Base-by-base conservation (phyloP, 2,888 invertebrate genomes). In the Nasonovia ribisnigri region DNA sequence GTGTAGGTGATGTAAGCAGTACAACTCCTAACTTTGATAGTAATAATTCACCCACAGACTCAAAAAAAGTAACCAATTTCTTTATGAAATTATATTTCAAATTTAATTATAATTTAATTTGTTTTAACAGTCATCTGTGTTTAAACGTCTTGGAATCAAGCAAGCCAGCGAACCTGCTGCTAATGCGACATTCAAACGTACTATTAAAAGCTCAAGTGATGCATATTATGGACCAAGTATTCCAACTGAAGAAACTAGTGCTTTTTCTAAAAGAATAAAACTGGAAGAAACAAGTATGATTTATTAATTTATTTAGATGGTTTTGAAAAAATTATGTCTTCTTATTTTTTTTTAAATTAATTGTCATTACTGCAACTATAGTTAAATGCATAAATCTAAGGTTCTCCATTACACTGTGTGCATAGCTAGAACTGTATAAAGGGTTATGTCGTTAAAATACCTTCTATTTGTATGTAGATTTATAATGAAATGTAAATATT, bases 1-100 rank as follows among this genome's bases (percentile, higher is more conserved):
- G 93, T 84, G 93, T 93, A 42, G 93, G 93, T 43, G 93, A 93
- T 93, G 93, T 93, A 48, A 93, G 93, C 90, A 93, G 93, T 90
- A 93, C 93, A 51, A 93, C 93, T 67, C 90, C 93, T 11, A 93
- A 93, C 87, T 67, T 87, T 43, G 93, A 93, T 92, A 92, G 43
- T 92, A 88, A 54, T 90, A 93, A 90, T 90, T 48, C 42, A 51
- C 13, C 90, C 29, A 60, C 93, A 42, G 93, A 93, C 11, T 51
- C 93, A 6, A 93, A 42, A 93, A 93, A 93, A 86, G 93, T 93
- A 89, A 92, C 43, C 29, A 5, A 42, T 84, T 84, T 54, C 0
- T 1, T 84, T 4, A 43, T 84, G 29, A 20, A 54, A 51, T 88
- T 36, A 51, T 42, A 24, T 67, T 88, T 60, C 1, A 88, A 54